Percentiles rank a stretch among this genome's conserved stretches.
phyloP scores from a whole-genome alignment of 2,113 vertebrate species.

The Alexandromys fortis region DNA sequence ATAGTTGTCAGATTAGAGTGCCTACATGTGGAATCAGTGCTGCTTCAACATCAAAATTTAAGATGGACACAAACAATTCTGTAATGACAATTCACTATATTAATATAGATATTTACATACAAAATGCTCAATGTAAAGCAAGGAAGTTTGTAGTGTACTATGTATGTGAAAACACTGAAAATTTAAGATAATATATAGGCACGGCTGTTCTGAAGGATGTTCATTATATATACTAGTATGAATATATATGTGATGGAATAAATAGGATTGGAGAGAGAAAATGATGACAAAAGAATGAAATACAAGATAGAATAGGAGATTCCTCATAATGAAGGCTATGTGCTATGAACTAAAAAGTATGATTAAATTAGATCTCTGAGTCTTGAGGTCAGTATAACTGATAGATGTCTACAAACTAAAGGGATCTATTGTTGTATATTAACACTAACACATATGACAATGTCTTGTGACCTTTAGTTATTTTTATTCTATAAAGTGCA shows the following conservation, averaged over 20 bases:
- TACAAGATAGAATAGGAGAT: slow-evolving; percentile 42
- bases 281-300: slow-evolving; percentile 31
- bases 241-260: neutral
- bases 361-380: slow-evolving; percentile 28
- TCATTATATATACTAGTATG: slow-evolving; percentile 25
- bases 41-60: neutral
- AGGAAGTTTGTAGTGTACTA: neutral
- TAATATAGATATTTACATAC: neutral
- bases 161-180: slow-evolving; percentile 33
- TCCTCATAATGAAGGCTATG: neutral
- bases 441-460: neutral
- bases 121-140: slow-evolving; percentile 4
- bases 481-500: slow-evolving; percentile 40
- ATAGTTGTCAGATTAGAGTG: neutral
- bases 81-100: neutral
- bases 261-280: neutral
- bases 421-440: neutral
- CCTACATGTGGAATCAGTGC: neutral
- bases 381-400: slow-evolving; percentile 47
- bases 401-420: slow-evolving; percentile 46
- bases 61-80: neutral
- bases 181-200: neutral
- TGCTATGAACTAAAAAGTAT: slow-evolving; percentile 10
- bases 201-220: neutral
- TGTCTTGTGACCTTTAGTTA: neutral